phyloP scores from a whole-genome alignment of 2,797 vertebrate species.

The Eulemur albifrons region DNA sequence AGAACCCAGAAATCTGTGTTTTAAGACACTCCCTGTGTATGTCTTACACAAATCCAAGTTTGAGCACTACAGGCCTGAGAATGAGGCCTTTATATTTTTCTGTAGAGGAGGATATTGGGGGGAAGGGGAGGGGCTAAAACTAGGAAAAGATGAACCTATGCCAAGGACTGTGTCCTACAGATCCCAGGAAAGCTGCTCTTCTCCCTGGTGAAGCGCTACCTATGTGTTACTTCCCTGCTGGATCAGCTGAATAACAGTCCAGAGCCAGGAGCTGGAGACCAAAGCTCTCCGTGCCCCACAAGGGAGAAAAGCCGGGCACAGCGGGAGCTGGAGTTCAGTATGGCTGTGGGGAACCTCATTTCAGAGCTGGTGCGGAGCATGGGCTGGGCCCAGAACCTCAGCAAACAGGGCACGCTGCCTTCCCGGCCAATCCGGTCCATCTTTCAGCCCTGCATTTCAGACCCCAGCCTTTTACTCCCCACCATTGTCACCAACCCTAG shows the following conservation, averaged over 20 bases:
- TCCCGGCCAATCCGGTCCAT: conserved; percentile 80
- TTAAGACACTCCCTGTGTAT: neutral
- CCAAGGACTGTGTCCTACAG: conserved; percentile 80
- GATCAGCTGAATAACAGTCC: conserved; percentile 89
- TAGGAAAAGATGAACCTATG: neutral
- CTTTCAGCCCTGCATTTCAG: conserved; percentile 89
- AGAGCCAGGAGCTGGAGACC: conserved; percentile 84
- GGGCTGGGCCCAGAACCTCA: conserved; percentile 92
- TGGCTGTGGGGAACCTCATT: conserved; percentile 96
- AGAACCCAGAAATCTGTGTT: neutral
- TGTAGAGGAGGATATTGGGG: neutral
- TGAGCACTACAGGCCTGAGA: neutral
- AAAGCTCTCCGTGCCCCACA: conserved; percentile 72
- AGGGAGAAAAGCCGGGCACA: conserved; percentile 85
- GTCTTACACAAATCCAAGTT: neutral
- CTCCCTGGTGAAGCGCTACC: conserved; percentile 93
- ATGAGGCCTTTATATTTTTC: neutral
- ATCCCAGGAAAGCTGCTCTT: conserved; percentile 96
- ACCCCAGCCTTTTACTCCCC: conserved; percentile 71
- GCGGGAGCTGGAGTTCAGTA: conserved; percentile 94
- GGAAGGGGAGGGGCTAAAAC: neutral
- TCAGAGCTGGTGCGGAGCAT: conserved; percentile 92
- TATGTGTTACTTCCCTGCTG: conserved; percentile 94
- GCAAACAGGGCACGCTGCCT: neutral
- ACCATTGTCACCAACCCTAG: conserved; percentile 54